Conservation (phyloP, 1,140 invertebrate species). For the Magallana gigas region DNA sequence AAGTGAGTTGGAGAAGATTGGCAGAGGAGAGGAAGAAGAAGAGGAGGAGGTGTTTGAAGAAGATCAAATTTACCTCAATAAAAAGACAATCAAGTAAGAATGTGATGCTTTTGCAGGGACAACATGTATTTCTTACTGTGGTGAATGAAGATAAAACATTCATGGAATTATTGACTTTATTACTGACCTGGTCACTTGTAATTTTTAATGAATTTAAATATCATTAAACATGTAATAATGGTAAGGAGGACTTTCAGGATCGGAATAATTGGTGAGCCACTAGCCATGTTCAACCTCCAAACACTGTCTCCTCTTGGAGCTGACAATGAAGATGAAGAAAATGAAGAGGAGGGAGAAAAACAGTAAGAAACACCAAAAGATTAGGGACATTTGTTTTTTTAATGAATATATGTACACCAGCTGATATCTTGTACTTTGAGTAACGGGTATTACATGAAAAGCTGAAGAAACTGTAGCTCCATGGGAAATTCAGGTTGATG, state of each 20-base stretch:
- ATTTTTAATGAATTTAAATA: too few species aligned
- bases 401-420: too few species aligned
- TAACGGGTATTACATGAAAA: too few species aligned
- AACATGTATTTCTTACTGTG: neutral
- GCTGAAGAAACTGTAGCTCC: too few species aligned
- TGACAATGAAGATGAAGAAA: constrained; percentile 76
- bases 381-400: too few species aligned
- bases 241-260: constrained; percentile 60
- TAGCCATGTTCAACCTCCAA: constrained; percentile 71
- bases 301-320: constrained; percentile 73
- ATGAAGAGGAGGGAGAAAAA: constrained; percentile 69
- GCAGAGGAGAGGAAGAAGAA: constrained; percentile 54
- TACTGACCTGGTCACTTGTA: neutral
- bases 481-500: too few species aligned
- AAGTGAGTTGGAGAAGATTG: constrained; percentile 57
- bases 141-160: too few species aligned
- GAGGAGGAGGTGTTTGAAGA: constrained; percentile 56
- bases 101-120: neutral
- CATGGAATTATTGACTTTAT: too few species aligned
- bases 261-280: constrained; percentile 76
- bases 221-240: too few species aligned
- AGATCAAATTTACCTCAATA: constrained; percentile 55
- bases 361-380: constrained; percentile 35
- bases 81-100: constrained; percentile 67
- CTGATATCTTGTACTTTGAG: too few species aligned